phyloP scores from a whole-genome alignment of 1,140 invertebrate genomes.

The Brachionus sp. region DNA sequence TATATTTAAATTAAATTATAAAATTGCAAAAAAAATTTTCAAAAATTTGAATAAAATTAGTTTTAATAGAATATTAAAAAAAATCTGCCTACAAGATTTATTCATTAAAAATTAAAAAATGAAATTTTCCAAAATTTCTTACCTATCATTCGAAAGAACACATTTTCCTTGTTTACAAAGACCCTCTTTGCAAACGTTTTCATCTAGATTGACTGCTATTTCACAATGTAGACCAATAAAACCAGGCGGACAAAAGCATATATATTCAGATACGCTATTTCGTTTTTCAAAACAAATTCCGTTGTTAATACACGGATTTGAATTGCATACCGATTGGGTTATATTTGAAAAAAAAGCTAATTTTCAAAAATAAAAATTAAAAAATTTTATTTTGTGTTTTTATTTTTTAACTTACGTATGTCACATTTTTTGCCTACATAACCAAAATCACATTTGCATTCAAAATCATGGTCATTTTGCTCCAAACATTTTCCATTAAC shows the following conservation, averaged over 20 bases:
- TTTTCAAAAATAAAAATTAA: not conserved
- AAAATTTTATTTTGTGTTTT: not conserved
- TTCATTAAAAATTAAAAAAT: too few relatives aligned
- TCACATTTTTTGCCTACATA: constrained; percentile 48
- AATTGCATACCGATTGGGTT: constrained; percentile 38
- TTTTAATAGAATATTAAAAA: too few relatives aligned
- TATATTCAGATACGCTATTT: constrained; percentile 48
- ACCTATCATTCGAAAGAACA: not conserved
- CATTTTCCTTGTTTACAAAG: constrained; percentile 34
- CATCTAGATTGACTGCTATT: constrained; percentile 48
- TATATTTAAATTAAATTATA: not conserved
- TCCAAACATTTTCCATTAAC: constrained; percentile 17
- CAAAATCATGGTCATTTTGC: not conserved
- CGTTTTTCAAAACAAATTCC: constrained; percentile 50
- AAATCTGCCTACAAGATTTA: not conserved
- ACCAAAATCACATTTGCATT: constrained; percentile 22
- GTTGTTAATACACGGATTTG: constrained; percentile 50
- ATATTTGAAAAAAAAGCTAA: constrained; percentile 29
- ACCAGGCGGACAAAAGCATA: constrained; percentile 51
- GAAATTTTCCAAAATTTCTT: not conserved
- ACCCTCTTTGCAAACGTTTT: not conserved
- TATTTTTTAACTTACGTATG: constrained; percentile 24
- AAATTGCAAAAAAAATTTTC: not conserved
- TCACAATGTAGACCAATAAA: constrained; percentile 51
- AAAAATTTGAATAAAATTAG: not conserved